Percentiles rank a stretch among this genome's conserved stretches.
Evolutionary conservation across 30 jellyfish, hydroid and myxozoan species (phyloP).

Genomic region (Catostylus mosaicus): DNA sequence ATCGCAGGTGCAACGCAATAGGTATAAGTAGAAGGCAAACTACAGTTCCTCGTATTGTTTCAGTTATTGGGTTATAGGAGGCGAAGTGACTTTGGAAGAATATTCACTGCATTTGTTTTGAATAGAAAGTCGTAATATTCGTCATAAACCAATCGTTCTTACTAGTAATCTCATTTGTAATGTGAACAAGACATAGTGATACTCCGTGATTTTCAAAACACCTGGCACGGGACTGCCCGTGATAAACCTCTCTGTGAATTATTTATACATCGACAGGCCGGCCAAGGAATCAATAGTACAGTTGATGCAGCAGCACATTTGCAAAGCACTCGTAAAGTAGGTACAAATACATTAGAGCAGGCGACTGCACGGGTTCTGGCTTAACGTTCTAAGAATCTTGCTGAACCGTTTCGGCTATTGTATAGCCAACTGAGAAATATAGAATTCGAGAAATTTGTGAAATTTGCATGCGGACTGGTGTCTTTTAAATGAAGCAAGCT

Average conservation of each 20-base stretch:
- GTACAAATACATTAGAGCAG: slow-evolving; percentile 41
- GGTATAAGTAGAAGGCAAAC: slow-evolving; percentile 26
- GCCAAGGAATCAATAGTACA: slow-evolving; percentile 49
- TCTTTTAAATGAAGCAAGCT: slow-evolving; percentile 58
- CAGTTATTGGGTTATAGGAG: slow-evolving; percentile 4
- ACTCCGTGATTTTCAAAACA: slow-evolving; percentile 64
- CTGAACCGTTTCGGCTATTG: slow-evolving; percentile 70
- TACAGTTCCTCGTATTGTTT: slow-evolving; percentile 4
- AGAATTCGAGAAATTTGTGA: slow-evolving; percentile 61
- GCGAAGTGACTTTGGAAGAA: slow-evolving; percentile 1
- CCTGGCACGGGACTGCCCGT: slow-evolving; percentile 55
- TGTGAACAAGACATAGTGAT: slow-evolving; percentile 56
- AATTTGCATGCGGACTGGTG: slow-evolving; percentile 56
- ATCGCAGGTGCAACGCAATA: slow-evolving; percentile 45
- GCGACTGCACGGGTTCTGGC: slow-evolving; percentile 30
- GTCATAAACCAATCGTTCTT: slow-evolving; percentile 38
- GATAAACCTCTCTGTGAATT: slow-evolving; percentile 21
- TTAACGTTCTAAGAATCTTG: slow-evolving; percentile 48
- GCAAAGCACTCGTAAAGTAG: slow-evolving; percentile 44
- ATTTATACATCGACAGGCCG: slow-evolving; percentile 56
- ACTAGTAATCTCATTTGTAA: slow-evolving; percentile 47
- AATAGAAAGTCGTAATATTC: slow-evolving; percentile 36
- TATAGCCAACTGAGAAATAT: slow-evolving; percentile 57
- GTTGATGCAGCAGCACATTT: slow-evolving; percentile 40
- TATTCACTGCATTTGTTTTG: slow-evolving; percentile 21